Percentiles rank a stretch among this genome's conserved stretches.
phyloP scores from a whole-genome alignment of 2,888 invertebrate species.

The Lagria hirta region DNA sequence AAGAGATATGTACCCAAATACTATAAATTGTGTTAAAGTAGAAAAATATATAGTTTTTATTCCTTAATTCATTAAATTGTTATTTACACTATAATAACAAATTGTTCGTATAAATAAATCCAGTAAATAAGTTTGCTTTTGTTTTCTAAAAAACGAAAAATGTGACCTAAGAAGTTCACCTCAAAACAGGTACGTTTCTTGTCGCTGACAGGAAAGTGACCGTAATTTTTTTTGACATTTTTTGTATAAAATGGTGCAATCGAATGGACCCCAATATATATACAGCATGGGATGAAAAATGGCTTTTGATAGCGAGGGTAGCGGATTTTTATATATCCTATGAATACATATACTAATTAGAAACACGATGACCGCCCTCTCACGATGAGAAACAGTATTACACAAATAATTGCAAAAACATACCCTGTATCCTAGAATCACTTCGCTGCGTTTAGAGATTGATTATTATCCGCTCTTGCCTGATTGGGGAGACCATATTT shows the following conservation, averaged over 20 bases:
- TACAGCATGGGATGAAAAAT: constrained; percentile 51
- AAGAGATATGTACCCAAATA: constrained; percentile 26
- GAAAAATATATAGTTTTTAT: constrained; percentile 26
- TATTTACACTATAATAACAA: constrained; percentile 24
- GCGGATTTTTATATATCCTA: constrained; percentile 34
- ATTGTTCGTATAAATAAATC: constrained; percentile 18
- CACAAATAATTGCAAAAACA: constrained; percentile 88
- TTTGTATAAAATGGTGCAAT: constrained; percentile 52
- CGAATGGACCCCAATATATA: constrained; percentile 54
- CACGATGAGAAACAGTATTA: constrained; percentile 54
- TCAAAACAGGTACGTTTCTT: constrained; percentile 39
- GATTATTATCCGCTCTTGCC: constrained; percentile 51
- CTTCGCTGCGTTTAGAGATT: constrained; percentile 62
- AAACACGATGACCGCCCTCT: constrained; percentile 48
- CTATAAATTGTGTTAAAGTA: constrained; percentile 22
- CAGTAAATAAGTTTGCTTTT: constrained; percentile 1
- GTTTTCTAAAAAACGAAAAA: constrained; percentile 3
- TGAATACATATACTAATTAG: constrained; percentile 40
- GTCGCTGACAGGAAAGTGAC: constrained; percentile 48
- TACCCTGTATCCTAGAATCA: constrained; percentile 93
- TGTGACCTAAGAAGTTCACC: not conserved
- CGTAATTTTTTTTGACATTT: too few relatives aligned
- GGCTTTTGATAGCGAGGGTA: constrained; percentile 36
- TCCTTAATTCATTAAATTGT: constrained; percentile 18
- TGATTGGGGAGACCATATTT: constrained; percentile 48